Evolutionary conservation across 1,140 invertebrate genomes (phyloP).

Genomic region (Solenopsis invicta): DNA sequence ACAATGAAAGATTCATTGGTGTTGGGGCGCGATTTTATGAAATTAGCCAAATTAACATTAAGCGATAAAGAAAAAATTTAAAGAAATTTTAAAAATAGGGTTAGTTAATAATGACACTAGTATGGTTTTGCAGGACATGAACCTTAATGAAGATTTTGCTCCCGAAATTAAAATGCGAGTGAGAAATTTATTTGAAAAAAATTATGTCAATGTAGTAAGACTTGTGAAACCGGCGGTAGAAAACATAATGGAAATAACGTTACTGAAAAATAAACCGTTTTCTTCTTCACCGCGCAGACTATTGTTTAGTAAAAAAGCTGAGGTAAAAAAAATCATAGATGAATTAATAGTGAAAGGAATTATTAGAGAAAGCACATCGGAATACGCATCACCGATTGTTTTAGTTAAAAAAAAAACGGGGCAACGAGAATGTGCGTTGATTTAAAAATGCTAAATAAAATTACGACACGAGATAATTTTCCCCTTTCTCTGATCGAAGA

Average conservation of each 20-base stretch:
- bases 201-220: constrained; percentile 28
- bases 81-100: neutral
- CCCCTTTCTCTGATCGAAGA: too few relatives aligned
- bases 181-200: neutral
- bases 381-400: too few relatives aligned
- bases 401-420: too few relatives aligned
- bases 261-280: constrained; percentile 77
- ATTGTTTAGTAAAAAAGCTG: constrained; percentile 70
- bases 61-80: neutral
- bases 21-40: constrained; percentile 26
- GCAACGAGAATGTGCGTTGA: too few relatives aligned
- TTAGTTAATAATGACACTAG: fast-evolving
- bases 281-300: constrained; percentile 73
- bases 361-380: too few relatives aligned
- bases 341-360: constrained; percentile 59
- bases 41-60: neutral
- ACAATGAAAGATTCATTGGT: neutral
- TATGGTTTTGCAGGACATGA: neutral
- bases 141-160: neutral
- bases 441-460: too few relatives aligned
- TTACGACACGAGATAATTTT: too few relatives aligned
- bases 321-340: constrained; percentile 77
- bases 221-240: constrained; percentile 12
- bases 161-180: too few relatives aligned
- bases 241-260: constrained; percentile 62